Percentiles rank a stretch among this genome's conserved stretches.
Evolutionary conservation across 2,888 invertebrate genomes (phyloP).

Genomic region (Steromphala cineraria): DNA sequence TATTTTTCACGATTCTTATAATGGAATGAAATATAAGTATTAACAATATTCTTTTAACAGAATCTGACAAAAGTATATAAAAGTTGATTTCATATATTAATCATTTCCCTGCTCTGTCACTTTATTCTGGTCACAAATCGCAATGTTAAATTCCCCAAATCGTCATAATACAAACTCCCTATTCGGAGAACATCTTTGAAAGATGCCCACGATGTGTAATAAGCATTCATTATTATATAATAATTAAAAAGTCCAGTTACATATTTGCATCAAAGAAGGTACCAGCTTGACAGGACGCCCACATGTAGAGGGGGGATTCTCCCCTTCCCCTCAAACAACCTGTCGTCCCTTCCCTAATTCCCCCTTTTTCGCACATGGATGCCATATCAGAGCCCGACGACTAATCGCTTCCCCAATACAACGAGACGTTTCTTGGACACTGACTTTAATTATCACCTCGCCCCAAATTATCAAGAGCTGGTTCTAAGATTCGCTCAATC

Average conservation of each 20-base stretch:
- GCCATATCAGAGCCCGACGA: neutral
- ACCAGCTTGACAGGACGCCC: neutral
- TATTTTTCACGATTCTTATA: no score
- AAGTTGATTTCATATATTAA: no score
- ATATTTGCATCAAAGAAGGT: neutral
- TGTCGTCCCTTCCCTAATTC: conserved; percentile 1
- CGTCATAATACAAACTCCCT: no score
- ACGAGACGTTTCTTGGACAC: neutral
- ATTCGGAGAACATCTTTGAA: no score
- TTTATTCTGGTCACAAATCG: no score
- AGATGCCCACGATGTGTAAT: no score
- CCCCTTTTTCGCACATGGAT: neutral
- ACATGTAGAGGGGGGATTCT: neutral
- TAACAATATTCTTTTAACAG: no score
- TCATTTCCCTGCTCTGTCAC: no score
- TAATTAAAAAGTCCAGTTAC: neutral
- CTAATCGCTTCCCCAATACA: neutral
- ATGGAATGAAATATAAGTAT: no score
- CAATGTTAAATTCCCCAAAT: no score
- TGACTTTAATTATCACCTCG: conserved; percentile 13
- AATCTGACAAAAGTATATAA: no score
- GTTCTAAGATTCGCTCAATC: neutral
- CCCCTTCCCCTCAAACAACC: neutral
- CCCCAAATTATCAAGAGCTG: conserved; percentile 1
- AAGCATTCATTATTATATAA: neutral